Evolutionary conservation across 2,113 vertebrate species (phyloP), one percentile per base, ranked within the genome.

Genomic region (Bos javanicus): DNA sequence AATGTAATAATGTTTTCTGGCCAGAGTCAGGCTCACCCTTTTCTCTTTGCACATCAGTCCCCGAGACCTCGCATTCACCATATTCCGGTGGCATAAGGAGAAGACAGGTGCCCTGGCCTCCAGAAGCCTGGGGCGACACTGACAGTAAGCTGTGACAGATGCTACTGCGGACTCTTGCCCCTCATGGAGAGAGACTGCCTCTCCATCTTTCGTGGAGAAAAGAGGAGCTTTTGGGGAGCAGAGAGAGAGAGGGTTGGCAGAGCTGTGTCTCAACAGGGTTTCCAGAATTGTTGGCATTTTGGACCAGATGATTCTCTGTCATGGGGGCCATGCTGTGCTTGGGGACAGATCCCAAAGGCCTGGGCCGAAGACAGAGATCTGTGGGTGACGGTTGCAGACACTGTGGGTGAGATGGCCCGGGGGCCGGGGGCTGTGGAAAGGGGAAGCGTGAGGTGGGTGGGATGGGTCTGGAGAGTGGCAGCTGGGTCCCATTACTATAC

Each of bases 351-450:
- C 43, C 46, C 7, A 74, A 54, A 60, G 57, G 56, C n/a, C 62
- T 16, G 23, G 94, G 48, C 33, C 7, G 48, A 14, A 88, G 96
- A 56, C 13, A 71, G 43, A 64, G 54, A 8, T 25, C 4, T 10
- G 57, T 85, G 96, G 90, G 85, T 96, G 92, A 56, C 0, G 0
- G 60, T 17, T 50, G 71, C 64, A 33, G 90, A 59, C 43, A 12
- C 91, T 59, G 90, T 84, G 81, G 93, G 93, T n/a, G 90, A 93
- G 86, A 82, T 26, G 0, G 85, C 97, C 96, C 4, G 5, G 91
- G 39, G 71, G 23, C 23, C 0, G 21, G 25, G 30, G 25, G 25
- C 30, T 82, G 85, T 15, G 23, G 57, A 87, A 84, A 54, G 94
- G 81, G 86, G 33, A 23, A 2, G 67, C 5, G 30, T 19, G 14